A percentile compares a stretch with the other conserved stretches of the same genome.
phyloP scores from a whole-genome alignment of 1,140 invertebrate species.

The Sogatella furcifera region DNA sequence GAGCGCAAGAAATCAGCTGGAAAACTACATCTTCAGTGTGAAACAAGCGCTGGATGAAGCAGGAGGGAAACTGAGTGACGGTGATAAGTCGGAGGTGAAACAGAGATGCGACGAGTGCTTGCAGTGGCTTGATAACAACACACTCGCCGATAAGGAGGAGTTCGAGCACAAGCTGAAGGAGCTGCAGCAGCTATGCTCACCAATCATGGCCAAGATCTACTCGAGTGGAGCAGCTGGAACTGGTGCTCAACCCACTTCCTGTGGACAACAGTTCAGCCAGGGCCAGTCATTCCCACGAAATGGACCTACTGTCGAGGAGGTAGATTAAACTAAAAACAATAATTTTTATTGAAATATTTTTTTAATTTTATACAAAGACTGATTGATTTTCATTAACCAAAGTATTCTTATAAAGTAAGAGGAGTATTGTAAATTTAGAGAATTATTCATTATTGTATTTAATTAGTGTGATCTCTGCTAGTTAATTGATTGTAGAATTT shows the following conservation, averaged over 20 bases:
- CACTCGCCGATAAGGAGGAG: slow-evolving; percentile 37
- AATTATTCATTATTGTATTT: too few species aligned
- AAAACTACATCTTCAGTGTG: slow-evolving; percentile 57
- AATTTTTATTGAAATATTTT: too few species aligned
- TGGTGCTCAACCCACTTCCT: neutral
- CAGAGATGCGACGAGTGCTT: slow-evolving; percentile 37
- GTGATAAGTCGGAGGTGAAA: slow-evolving; percentile 30
- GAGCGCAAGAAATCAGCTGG: slow-evolving; percentile 50
- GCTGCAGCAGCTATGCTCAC: slow-evolving; percentile 35
- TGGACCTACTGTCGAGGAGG: slow-evolving; percentile 16
- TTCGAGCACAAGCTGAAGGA: slow-evolving; percentile 34
- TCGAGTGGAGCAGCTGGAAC: neutral
- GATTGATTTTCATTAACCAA: too few species aligned
- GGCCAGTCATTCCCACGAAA: neutral
- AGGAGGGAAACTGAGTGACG: slow-evolving; percentile 33
- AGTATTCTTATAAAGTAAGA: too few species aligned
- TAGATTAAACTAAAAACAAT: too few species aligned
- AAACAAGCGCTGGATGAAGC: slow-evolving; percentile 40
- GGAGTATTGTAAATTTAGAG: too few species aligned
- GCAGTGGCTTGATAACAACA: slow-evolving; percentile 43
- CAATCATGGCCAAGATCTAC: slow-evolving; percentile 41
- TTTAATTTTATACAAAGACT: too few species aligned
- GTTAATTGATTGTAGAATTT: too few species aligned
- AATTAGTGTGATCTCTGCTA: too few species aligned
- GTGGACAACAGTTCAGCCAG: neutral